Evolutionary conservation across 2,113 vertebrate genomes (phyloP), one percentile per base, ranked within the genome.

Genomic region (Electrona antarctica): DNA sequence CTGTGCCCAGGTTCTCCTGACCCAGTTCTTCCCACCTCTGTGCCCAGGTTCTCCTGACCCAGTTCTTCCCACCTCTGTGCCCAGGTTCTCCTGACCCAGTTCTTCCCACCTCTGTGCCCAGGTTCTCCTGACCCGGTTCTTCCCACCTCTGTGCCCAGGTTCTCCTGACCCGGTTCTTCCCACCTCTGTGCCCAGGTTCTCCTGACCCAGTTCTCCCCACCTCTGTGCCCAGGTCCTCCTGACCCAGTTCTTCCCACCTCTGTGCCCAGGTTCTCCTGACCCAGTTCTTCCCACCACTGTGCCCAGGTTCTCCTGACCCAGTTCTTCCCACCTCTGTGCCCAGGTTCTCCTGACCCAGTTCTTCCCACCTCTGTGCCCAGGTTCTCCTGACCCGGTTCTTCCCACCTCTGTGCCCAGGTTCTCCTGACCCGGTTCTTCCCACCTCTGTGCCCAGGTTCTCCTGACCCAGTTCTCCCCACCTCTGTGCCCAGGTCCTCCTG

Each of bases 11-110:
- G 74, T 95, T 92, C 79, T 28, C 82, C 69, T 94, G 93, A 91
- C 60, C 52, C 71, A 47, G 88, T n/a, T n/a, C n/a, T n/a, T 50
- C 1, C 0, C 59, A 21, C 21, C 8, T 46, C 21, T 69, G 21
- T 55, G 80, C 95, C 93, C 87, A 93, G 73, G 74, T 95, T 92
- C 79, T 28, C 82, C 69, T 94, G 93, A 91, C 60, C 52, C 71
- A 47, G 88, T n/a, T n/a, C n/a, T n/a, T 50, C 1, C 0, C 59
- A 21, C 21, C 8, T 46, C 21, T 69, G 21, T 55, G 80, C 95
- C 93, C 87, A 93, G 73, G 74, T 95, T 92, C 79, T 28, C 82
- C 69, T 94, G 93, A 91, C 60, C 52, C 71, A 47, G 88, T n/a
- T n/a, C n/a, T n/a, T 50, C 1, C 0, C 59, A 21, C 21, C 8